These are phyloP conservation scores for Bursaphelenchus okinawaensis DNA, from an alignment of 2,888 invertebrate species.

Conservation along the genomic window DNA sequence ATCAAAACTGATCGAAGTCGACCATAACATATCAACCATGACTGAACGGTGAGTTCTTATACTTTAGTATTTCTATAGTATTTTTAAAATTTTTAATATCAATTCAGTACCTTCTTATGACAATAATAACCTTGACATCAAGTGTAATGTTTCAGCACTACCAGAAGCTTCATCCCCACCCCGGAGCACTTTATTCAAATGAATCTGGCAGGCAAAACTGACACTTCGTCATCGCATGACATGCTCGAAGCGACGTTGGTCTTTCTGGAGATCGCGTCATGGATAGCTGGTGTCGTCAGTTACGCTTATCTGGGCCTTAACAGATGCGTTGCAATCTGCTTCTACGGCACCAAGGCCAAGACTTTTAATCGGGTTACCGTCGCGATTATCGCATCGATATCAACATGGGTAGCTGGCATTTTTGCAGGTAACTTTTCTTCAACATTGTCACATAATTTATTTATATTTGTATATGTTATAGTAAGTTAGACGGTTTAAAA, in stretches of 20 bases:
- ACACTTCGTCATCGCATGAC: background rate
- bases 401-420: conserved; percentile 50
- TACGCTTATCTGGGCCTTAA: conserved; percentile 38
- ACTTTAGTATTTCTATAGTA: background rate
- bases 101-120: too few species aligned
- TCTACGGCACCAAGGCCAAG: conserved; percentile 50
- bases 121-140: too few species aligned
- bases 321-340: conserved; percentile 54
- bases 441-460: too few species aligned
- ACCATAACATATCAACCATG: background rate
- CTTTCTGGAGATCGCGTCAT: conserved; percentile 46
- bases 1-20: too few species aligned
- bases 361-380: conserved; percentile 47
- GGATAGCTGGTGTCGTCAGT: conserved; percentile 51
- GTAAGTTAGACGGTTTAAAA: too few species aligned
- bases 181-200: conserved; percentile 1
- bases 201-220: background rate
- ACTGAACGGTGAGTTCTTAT: background rate
- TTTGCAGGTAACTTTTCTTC: conserved; percentile 25
- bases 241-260: conserved; percentile 30
- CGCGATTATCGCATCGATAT: conserved; percentile 41
- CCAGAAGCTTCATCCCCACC: background rate
- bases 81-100: too few species aligned
- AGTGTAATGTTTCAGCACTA: background rate
- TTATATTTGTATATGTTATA: too few species aligned